A percentile compares a stretch with the other conserved stretches of the same genome.
Conservation (phyloP, 2,113 vertebrate species). For the Colinus virginianus region DNA sequence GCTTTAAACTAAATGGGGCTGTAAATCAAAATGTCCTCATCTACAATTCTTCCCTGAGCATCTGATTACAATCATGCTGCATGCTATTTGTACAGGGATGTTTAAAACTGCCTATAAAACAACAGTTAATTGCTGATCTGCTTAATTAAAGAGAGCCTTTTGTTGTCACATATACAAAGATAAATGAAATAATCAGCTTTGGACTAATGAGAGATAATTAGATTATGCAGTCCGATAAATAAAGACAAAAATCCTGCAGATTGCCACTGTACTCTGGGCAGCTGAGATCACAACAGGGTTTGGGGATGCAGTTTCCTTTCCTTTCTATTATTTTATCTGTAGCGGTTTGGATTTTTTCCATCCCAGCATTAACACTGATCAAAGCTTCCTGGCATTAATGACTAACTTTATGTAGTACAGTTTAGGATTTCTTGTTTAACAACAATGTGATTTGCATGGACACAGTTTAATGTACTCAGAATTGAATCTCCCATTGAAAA, state of each 20-base stretch:
- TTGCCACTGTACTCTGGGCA: constrained; percentile 63
- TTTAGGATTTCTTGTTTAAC: background rate
- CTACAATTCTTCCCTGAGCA: constrained; percentile 70
- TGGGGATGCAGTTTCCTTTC: background rate
- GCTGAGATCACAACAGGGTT: constrained; percentile 27
- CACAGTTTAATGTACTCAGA: background rate
- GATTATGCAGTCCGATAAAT: constrained; percentile 86
- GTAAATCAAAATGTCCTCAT: constrained; percentile 81
- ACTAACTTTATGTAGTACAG: background rate
- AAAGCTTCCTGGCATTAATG: background rate
- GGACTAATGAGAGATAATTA: constrained; percentile 90
- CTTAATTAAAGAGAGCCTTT: constrained; percentile 89
- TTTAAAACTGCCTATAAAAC: constrained; percentile 88
- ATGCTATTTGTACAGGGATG: constrained; percentile 81
- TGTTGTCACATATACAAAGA: constrained; percentile 91
- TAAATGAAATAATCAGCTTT: constrained; percentile 92
- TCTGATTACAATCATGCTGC: constrained; percentile 81
- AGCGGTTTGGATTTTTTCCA: constrained; percentile 14
- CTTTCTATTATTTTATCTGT: constrained; percentile 9
- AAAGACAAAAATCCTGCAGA: constrained; percentile 79
- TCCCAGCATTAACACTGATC: background rate
- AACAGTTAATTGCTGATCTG: constrained; percentile 87
- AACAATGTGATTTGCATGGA: background rate
- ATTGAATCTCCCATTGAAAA: background rate
- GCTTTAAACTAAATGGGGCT: constrained; percentile 76